Conservation (phyloP, 2,797 vertebrate genomes). For the Momotus momota region DNA sequence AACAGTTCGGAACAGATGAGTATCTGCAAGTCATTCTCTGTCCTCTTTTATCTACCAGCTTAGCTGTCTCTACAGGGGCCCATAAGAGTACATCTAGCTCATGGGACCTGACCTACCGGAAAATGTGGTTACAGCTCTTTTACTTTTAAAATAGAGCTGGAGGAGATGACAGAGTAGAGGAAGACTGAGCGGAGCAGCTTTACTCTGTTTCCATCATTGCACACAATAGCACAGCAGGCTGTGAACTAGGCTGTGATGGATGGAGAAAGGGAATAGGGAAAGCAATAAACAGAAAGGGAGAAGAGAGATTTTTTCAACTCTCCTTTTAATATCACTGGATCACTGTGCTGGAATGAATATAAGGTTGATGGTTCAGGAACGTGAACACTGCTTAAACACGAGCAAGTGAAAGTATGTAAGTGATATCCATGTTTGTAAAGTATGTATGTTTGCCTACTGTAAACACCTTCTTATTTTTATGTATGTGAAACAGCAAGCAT, state of each 20-base stretch:
- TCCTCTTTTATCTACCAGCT: neutral
- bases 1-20: neutral
- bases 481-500: constrained; percentile 36
- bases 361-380: neutral
- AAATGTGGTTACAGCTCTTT: neutral
- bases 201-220: neutral
- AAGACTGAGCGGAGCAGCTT: neutral
- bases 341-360: neutral
- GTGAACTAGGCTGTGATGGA: neutral
- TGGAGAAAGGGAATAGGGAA: neutral
- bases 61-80: neutral
- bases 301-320: neutral
- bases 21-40: neutral
- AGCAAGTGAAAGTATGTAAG: constrained; percentile 19
- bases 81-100: neutral
- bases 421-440: neutral
- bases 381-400: neutral
- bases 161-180: neutral
- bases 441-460: neutral
- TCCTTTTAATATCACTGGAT: neutral
- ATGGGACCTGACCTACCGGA: neutral
- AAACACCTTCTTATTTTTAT: neutral
- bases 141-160: neutral
- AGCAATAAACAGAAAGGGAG: neutral
- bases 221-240: neutral